Conservation (phyloP, 2,113 vertebrate genomes). For the Pimephales promelas region DNA sequence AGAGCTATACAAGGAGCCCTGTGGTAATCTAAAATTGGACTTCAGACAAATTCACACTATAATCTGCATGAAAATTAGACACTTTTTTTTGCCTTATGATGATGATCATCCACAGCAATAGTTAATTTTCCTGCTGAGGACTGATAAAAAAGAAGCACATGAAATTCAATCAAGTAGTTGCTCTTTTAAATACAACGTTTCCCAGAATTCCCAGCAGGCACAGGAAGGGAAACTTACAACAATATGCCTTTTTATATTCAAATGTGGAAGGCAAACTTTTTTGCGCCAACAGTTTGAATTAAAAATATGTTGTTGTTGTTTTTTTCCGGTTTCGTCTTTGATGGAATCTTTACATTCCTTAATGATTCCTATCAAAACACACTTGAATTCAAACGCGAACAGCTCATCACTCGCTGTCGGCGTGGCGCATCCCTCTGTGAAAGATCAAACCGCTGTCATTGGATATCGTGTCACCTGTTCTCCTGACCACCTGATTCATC, state of each 20-base stretch:
- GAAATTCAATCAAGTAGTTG: slow-evolving; percentile 55
- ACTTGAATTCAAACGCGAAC: background rate
- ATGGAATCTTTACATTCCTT: background rate
- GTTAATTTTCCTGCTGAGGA: slow-evolving; percentile 54
- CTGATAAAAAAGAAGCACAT: slow-evolving; percentile 50
- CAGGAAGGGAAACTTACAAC: slow-evolving; percentile 35
- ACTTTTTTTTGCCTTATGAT: slow-evolving; percentile 31
- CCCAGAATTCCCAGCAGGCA: slow-evolving; percentile 49
- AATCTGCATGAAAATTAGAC: slow-evolving; percentile 54
- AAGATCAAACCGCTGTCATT: slow-evolving; percentile 26
- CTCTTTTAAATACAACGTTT: slow-evolving; percentile 55
- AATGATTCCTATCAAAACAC: slow-evolving; percentile 3
- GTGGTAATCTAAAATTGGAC: slow-evolving; percentile 58
- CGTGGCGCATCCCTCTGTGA: background rate
- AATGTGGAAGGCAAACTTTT: slow-evolving; percentile 50
- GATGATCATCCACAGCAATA: slow-evolving; percentile 48
- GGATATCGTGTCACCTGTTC: slow-evolving; percentile 38
- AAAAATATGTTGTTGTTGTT: slow-evolving; percentile 49
- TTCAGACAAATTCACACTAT: slow-evolving; percentile 56
- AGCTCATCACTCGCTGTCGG: background rate
- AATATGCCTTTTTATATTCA: slow-evolving; percentile 58
- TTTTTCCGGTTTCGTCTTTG: slow-evolving; percentile 7
- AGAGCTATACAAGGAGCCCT: slow-evolving; percentile 52
- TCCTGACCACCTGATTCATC: slow-evolving; percentile 26
- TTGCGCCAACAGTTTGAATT: slow-evolving; percentile 43